Conservation (phyloP, 2,113 vertebrate species). For the Colius striatus region DNA sequence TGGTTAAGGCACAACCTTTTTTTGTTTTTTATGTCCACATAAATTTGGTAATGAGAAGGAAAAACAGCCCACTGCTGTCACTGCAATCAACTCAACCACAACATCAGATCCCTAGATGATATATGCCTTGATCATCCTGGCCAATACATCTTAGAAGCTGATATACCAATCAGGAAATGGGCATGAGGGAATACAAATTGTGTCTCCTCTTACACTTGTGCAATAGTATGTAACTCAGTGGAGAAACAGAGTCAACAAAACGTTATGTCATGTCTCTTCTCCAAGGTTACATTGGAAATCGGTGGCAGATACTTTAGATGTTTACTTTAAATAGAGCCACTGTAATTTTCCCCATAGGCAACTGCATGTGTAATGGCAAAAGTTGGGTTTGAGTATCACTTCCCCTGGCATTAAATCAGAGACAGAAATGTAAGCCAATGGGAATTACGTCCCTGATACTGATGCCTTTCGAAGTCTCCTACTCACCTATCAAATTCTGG, state of each 20-base stretch:
- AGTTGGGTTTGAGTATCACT: constrained; percentile 41
- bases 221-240: background rate
- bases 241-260: background rate
- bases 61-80: background rate
- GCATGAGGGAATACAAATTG: background rate
- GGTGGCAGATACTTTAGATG: constrained; percentile 20
- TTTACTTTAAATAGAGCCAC: constrained; percentile 64
- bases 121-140: background rate
- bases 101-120: background rate
- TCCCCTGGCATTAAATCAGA: constrained; percentile 50
- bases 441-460: background rate
- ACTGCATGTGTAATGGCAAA: constrained; percentile 61
- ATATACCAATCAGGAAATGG: background rate
- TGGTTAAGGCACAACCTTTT: background rate
- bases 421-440: constrained; percentile 57
- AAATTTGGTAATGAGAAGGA: background rate
- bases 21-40: background rate
- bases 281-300: constrained; percentile 68
- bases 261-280: constrained; percentile 20
- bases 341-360: constrained; percentile 59
- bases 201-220: background rate
- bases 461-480: constrained; percentile 35
- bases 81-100: background rate
- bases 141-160: background rate
- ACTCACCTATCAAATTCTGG: constrained; percentile 63